A percentile compares a stretch with the other conserved stretches of the same genome.
Conservation (phyloP, 2,797 vertebrate genomes). For the Notamacropus eugenii region DNA sequence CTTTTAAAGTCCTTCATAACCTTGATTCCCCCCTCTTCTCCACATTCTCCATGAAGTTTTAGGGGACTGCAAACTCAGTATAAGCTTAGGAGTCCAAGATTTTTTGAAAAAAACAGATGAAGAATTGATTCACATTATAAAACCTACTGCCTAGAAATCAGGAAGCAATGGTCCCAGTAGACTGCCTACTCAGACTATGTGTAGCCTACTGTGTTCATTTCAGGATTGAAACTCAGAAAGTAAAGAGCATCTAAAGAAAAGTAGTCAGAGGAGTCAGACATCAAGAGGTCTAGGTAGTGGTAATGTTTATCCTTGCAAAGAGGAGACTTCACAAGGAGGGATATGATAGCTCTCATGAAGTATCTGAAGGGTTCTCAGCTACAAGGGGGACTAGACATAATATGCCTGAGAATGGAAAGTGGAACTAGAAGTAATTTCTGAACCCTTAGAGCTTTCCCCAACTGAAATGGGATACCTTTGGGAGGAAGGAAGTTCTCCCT, state of each 20-base stretch:
- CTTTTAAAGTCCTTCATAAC: not conserved
- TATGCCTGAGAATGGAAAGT: not conserved
- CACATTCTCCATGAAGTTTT: not conserved
- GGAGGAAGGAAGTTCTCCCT: not conserved
- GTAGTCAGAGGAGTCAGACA: not conserved
- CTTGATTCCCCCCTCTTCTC: not conserved
- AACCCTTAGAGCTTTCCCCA: not conserved
- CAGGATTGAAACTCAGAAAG: not conserved
- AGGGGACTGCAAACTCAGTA: not conserved
- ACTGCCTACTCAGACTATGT: not conserved
- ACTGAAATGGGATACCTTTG: not conserved
- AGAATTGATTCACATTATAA: not conserved
- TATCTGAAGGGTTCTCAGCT: not conserved
- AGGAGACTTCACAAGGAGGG: not conserved
- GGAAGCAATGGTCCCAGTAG: not conserved
- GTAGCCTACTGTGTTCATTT: not conserved
- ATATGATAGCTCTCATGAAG: not conserved
- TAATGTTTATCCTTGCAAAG: not conserved
- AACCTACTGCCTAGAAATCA: not conserved
- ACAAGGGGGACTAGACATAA: not conserved
- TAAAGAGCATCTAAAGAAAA: not conserved
- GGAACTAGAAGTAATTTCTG: not conserved
- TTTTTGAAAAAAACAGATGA: not conserved
- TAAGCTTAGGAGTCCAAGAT: not conserved
- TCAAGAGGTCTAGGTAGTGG: not conserved